phyloP scores from a whole-genome alignment of 1,140 invertebrate species.

The Chironomus tepperi region DNA sequence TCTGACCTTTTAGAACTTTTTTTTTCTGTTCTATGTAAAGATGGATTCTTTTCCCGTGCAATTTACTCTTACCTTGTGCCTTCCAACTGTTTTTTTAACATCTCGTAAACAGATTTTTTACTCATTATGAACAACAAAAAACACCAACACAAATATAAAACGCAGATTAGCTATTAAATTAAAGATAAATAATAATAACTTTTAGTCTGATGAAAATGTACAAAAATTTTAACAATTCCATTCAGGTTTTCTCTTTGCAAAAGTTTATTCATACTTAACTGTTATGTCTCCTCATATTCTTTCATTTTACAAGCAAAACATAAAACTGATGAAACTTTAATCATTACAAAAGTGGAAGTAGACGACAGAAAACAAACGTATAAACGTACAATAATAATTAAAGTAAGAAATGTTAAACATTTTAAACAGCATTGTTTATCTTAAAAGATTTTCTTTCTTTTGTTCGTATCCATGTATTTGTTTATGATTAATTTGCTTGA shows the following conservation, averaged over 20 bases:
- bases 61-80: too few species aligned
- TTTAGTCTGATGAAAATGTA: too few species aligned
- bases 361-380: not conserved
- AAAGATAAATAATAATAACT: too few species aligned
- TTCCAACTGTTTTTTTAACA: too few species aligned
- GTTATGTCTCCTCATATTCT: not conserved
- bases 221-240: not conserved
- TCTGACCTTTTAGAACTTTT: too few species aligned
- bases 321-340: not conserved
- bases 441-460: not conserved
- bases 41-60: too few species aligned
- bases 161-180: too few species aligned
- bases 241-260: not conserved
- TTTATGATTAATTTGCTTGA: constrained; percentile 9
- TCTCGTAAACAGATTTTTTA: too few species aligned
- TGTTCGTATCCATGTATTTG: not conserved
- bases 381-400: not conserved
- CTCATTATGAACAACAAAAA: too few species aligned
- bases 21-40: too few species aligned
- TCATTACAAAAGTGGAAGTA: not conserved
- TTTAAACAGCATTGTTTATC: not conserved
- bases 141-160: too few species aligned
- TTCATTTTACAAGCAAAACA: not conserved
- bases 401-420: constrained; percentile 2
- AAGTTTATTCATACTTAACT: not conserved